Evolutionary conservation across 2,888 invertebrate species (phyloP).

Genomic region (Nasonovia ribisnigri): DNA sequence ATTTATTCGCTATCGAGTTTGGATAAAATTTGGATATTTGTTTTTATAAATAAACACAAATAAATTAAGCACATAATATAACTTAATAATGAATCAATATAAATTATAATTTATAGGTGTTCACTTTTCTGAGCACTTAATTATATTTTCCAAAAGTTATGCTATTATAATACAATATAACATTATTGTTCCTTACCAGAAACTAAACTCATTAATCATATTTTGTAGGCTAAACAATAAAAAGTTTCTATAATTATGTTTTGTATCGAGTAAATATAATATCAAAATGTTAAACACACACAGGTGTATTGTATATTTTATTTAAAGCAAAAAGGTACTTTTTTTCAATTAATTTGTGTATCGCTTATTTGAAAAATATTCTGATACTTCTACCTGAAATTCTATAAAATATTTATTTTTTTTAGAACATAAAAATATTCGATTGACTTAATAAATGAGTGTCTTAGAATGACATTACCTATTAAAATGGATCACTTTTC

Average conservation of each 20-base stretch:
- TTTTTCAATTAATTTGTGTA: background rate
- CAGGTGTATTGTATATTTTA: background rate
- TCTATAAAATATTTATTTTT: background rate
- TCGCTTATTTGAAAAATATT: background rate
- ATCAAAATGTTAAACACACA: background rate
- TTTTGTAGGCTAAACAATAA: background rate
- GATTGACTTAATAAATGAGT: background rate
- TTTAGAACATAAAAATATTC: background rate
- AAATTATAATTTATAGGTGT: background rate
- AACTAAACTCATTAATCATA: constrained; percentile 26
- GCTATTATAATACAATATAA: background rate
- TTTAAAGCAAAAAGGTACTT: background rate
- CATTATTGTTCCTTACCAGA: background rate
- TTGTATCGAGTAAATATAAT: background rate
- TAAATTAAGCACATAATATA: background rate
- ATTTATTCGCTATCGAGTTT: background rate
- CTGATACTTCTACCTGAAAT: background rate
- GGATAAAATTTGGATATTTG: background rate
- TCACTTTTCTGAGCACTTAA: background rate
- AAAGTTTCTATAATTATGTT: background rate
- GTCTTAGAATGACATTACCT: background rate
- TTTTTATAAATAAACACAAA: background rate
- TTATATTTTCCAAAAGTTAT: background rate
- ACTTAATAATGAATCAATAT: background rate
- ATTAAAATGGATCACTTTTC: background rate